Conservation (phyloP, 1,140 invertebrate genomes). For the Tenebrio molitor region DNA sequence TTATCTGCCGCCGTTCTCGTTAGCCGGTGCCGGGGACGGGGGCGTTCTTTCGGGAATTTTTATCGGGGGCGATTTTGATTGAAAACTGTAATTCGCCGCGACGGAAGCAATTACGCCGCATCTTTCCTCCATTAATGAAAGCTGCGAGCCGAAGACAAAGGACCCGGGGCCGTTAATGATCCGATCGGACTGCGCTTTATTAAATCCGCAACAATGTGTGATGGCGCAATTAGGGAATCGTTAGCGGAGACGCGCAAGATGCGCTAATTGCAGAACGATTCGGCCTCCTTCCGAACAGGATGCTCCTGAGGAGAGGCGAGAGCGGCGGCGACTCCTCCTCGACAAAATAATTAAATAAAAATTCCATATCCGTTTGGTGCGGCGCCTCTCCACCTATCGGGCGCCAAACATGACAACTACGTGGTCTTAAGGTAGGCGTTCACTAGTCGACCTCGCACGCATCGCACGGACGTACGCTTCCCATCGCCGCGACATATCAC, state of each 20-base stretch:
- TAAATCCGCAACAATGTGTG: conserved; percentile 19
- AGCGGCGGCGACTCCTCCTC: too few relatives aligned
- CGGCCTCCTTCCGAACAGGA: too few relatives aligned
- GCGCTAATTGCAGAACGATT: conserved; percentile 5
- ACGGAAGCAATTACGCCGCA: conserved; percentile 24
- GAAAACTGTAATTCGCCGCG: conserved; percentile 8
- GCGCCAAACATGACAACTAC: too few relatives aligned
- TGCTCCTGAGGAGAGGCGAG: too few relatives aligned
- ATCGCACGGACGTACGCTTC: too few relatives aligned
- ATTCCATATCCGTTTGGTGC: too few relatives aligned
- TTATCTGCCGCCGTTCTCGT: conserved; percentile 34
- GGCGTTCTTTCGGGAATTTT: too few relatives aligned
- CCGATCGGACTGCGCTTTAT: conserved; percentile 17
- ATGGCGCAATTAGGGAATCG: conserved; percentile 20
- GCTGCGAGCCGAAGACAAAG: conserved; percentile 1
- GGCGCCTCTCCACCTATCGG: too few relatives aligned
- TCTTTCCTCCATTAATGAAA: conserved; percentile 15
- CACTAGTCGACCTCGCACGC: too few relatives aligned
- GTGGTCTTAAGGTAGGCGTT: too few relatives aligned
- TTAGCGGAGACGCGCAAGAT: not conserved
- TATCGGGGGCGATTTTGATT: not conserved
- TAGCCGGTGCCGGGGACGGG: conserved; percentile 10
- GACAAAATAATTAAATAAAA: too few relatives aligned
- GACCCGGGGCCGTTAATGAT: conserved; percentile 15
- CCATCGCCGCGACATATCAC: too few relatives aligned